Conservation (phyloP, 2,113 vertebrate species). For the Jacana jacana region DNA sequence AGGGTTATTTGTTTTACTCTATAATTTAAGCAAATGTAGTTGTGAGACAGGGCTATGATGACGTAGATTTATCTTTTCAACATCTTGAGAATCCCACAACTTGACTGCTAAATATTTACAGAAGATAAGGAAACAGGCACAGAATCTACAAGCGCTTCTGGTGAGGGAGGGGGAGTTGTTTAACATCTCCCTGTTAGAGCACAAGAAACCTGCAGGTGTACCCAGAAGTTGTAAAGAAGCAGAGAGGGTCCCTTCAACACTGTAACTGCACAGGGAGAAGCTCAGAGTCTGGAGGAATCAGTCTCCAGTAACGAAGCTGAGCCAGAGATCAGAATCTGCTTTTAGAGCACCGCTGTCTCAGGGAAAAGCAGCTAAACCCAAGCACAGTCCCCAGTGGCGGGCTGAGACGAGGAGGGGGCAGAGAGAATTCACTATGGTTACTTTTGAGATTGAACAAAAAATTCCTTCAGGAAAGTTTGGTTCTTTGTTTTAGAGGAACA, state of each 20-base stretch:
- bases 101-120: neutral
- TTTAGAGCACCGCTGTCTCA: neutral
- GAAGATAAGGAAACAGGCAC: neutral
- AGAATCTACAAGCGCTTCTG: neutral
- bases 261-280: neutral
- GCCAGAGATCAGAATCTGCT: neutral
- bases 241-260: neutral
- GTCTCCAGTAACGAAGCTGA: neutral
- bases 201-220: neutral
- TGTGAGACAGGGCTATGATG: neutral
- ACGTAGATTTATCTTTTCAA: neutral
- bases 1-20: constrained; percentile 3
- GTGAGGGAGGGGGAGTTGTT: neutral
- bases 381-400: neutral
- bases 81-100: neutral
- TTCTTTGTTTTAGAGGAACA: neutral
- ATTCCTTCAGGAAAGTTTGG: neutral
- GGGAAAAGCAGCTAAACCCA: neutral
- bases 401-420: neutral
- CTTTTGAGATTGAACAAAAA: neutral
- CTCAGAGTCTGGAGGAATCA: neutral
- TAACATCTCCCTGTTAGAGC: neutral
- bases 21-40: neutral
- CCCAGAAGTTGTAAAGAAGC: neutral
- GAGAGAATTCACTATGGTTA: neutral